These are phyloP conservation scores for Gandaritis pyraliata DNA, from an alignment of 2,888 invertebrate genomes.

Conservation along the genomic window DNA sequence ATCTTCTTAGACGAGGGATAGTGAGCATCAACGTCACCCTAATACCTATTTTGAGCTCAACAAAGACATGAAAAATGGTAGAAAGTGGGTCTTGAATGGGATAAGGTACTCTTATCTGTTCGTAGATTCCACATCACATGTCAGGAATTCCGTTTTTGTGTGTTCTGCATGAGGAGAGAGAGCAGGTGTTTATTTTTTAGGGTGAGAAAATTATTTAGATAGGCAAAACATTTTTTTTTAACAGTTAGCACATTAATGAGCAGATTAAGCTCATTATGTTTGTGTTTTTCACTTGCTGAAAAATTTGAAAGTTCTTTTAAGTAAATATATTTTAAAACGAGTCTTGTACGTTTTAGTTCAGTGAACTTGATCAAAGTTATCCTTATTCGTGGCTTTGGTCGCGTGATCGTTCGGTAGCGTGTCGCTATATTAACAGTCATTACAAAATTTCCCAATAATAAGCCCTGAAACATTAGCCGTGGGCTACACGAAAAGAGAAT, in stretches of 20 bases:
- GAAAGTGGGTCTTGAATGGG: slow-evolving; percentile 73
- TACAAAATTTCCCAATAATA: slow-evolving; percentile 81
- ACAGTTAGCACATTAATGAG: slow-evolving; percentile 4
- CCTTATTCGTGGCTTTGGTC: slow-evolving; percentile 56
- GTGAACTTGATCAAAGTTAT: slow-evolving; percentile 59
- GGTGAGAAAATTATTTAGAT: slow-evolving; percentile 28
- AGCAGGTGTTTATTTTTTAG: slow-evolving; percentile 40
- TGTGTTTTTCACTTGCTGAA: no score
- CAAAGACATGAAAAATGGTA: slow-evolving; percentile 82
- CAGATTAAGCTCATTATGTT: no score
- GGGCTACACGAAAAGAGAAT: slow-evolving; percentile 77
- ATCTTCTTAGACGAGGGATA: slow-evolving; percentile 60
- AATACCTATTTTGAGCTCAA: slow-evolving; percentile 70
- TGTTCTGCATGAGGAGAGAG: slow-evolving; percentile 43
- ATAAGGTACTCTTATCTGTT: slow-evolving; percentile 77
- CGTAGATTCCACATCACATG: slow-evolving; percentile 64
- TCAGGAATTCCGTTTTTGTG: slow-evolving; percentile 52
- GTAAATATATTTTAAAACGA: slow-evolving; percentile 1
- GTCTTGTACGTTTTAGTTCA: slow-evolving; percentile 50
- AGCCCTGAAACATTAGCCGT: slow-evolving; percentile 74
- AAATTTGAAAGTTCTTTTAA: not conserved
- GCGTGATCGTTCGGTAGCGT: slow-evolving; percentile 71
- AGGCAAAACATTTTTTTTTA: not conserved
- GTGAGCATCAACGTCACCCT: slow-evolving; percentile 64
- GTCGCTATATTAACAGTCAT: slow-evolving; percentile 79